Conservation (phyloP, 2,888 invertebrate species). For the Yponomeuta malinellus region DNA sequence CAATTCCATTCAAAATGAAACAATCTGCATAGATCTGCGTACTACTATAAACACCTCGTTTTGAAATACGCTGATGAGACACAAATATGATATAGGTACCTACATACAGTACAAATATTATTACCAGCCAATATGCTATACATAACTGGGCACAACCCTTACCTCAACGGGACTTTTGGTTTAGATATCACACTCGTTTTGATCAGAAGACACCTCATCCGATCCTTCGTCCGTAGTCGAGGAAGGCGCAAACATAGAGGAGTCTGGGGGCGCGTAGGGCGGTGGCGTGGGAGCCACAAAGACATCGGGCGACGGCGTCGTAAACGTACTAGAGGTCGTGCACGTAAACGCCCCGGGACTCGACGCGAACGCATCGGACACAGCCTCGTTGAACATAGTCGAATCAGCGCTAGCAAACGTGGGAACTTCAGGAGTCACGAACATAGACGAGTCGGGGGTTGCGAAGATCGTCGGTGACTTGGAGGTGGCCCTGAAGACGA, state of each 20-base stretch:
- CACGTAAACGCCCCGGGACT: background rate
- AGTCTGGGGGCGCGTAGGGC: background rate
- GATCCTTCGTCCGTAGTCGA: background rate
- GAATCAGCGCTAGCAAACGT: background rate
- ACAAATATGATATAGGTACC: too few relatives aligned
- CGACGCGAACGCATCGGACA: background rate
- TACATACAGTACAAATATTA: too few relatives aligned
- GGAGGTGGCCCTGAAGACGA: background rate
- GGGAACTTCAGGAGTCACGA: background rate
- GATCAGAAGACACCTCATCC: background rate
- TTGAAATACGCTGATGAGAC: too few relatives aligned
- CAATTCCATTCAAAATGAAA: background rate
- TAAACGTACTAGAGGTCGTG: background rate
- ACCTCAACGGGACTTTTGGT: background rate
- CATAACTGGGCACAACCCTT: too few relatives aligned
- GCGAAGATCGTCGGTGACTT: background rate
- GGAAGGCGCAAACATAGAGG: background rate
- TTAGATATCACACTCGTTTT: background rate
- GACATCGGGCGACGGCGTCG: background rate
- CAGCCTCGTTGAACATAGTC: background rate
- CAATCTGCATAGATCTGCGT: background rate
- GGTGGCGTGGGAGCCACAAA: background rate
- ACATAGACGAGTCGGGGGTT: background rate
- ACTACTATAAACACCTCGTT: background rate
- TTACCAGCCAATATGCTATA: too few relatives aligned